A percentile compares a stretch with the other conserved stretches of the same genome.
Conservation (phyloP, 2,888 invertebrate species). For the Morpho helenor region DNA sequence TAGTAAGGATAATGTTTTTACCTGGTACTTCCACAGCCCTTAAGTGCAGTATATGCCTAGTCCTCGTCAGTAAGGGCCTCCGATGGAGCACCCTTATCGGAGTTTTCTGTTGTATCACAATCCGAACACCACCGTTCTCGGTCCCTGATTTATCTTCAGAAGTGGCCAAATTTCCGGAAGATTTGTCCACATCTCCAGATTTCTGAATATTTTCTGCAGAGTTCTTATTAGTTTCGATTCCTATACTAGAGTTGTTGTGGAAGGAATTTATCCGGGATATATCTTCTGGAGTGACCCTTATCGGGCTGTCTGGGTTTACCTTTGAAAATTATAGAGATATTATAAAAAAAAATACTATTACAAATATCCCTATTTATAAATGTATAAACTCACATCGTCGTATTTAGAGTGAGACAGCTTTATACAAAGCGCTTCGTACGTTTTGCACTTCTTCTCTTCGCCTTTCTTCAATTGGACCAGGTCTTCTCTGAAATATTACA, state of each 20-base stretch:
- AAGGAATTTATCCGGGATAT: conserved; percentile 69
- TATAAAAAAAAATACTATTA: too few relatives aligned
- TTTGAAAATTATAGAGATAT: too few relatives aligned
- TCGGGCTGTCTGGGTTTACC: conserved; percentile 19
- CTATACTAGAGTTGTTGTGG: conserved; percentile 35
- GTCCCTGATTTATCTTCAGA: conserved; percentile 8
- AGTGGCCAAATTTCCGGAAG: not conserved
- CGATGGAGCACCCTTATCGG: conserved; percentile 94
- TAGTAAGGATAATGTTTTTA: conserved; percentile 16
- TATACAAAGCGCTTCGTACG: conserved; percentile 90
- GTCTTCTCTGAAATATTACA: conserved; percentile 75
- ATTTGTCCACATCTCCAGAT: conserved; percentile 1
- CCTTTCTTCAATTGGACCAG: conserved; percentile 87
- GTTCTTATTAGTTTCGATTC: not conserved
- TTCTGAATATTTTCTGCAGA: not conserved
- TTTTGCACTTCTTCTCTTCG: conserved; percentile 92
- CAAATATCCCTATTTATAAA: too few relatives aligned
- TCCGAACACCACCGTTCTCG: conserved; percentile 40
- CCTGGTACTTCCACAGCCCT: conserved; percentile 74
- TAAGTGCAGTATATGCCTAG: conserved; percentile 81
- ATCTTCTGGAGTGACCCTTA: conserved; percentile 65
- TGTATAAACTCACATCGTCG: conserved; percentile 31
- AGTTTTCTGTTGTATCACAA: conserved; percentile 89
- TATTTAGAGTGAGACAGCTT: conserved; percentile 54
- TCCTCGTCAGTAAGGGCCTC: conserved; percentile 85